phyloP scores from a whole-genome alignment of 2,797 vertebrate species.

The Spea hammondii region DNA sequence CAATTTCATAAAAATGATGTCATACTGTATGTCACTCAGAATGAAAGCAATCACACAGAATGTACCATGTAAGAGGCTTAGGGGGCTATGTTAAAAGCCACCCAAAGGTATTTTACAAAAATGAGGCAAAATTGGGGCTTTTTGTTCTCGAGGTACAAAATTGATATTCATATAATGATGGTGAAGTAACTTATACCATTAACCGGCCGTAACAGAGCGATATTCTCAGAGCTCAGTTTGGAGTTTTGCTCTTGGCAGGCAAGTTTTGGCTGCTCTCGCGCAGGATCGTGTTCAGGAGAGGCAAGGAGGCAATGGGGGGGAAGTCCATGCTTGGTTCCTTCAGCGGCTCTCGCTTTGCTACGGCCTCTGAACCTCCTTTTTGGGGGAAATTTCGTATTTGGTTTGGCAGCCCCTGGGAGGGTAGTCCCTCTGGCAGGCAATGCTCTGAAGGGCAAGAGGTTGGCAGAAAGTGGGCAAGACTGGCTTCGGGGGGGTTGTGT shows the following conservation, averaged over 20 bases:
- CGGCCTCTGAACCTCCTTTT: conserved; percentile 57
- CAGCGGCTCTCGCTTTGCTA: conserved; percentile 64
- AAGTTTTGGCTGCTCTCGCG: conserved; percentile 66
- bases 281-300: conserved; percentile 61
- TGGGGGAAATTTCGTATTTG: conserved; percentile 54
- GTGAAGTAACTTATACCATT: conserved; percentile 70
- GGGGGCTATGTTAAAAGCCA: too few species aligned
- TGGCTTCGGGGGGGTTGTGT: too few species aligned
- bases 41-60: too few species aligned
- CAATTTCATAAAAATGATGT: too few species aligned
- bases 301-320: conserved; percentile 68
- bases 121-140: too few species aligned
- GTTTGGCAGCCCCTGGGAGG: conserved; percentile 51
- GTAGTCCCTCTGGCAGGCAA: conserved; percentile 53
- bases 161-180: too few species aligned
- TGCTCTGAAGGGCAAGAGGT: too few species aligned
- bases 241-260: conserved; percentile 67
- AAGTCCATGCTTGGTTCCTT: conserved; percentile 69
- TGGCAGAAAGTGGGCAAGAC: too few species aligned
- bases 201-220: conserved; percentile 66
- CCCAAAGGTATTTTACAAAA: too few species aligned
- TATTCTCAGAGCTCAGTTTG: conserved; percentile 55
- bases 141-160: too few species aligned
- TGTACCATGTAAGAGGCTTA: too few species aligned
- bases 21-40: too few species aligned